These are phyloP conservation scores for Muntiacus reevesi DNA, from an alignment of 2,113 vertebrate species.

Conservation along the genomic window DNA sequence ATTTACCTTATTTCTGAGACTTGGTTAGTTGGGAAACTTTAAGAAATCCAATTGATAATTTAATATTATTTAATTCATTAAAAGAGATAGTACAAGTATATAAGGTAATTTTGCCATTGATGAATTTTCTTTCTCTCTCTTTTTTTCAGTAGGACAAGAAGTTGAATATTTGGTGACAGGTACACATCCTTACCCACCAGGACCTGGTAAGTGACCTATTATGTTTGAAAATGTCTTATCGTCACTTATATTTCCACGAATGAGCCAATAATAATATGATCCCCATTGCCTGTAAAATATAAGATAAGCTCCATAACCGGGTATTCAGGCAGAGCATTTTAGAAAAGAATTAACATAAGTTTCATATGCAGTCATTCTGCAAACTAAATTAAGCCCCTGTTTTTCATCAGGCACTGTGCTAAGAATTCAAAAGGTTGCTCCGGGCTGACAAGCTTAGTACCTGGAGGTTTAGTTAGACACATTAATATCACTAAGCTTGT, in stretches of 20 bases:
- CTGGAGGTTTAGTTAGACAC: not conserved
- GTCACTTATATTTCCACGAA: not conserved
- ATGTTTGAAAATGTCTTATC: not conserved
- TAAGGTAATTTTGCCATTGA: not conserved
- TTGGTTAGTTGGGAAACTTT: constrained; percentile 1
- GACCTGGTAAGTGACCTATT: constrained; percentile 86
- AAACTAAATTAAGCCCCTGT: not conserved
- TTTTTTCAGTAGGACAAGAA: constrained; percentile 82
- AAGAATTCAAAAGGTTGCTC: not conserved
- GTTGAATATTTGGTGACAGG: constrained; percentile 96
- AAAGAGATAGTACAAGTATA: not conserved
- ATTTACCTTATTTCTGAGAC: not conserved
- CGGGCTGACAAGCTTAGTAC: not conserved
- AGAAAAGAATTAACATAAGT: not conserved
- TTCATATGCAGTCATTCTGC: not conserved
- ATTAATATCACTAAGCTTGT: not conserved
- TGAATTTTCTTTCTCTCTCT: not conserved
- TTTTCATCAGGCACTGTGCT: not conserved
- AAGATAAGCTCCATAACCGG: not conserved
- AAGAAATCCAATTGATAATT: not conserved
- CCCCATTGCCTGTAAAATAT: not conserved
- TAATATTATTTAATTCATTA: not conserved
- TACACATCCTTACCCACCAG: constrained; percentile 96
- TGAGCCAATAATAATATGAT: not conserved
- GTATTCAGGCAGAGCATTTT: not conserved